These are phyloP conservation scores for Psittacula derbiana DNA, from an alignment of 2,797 vertebrate species.

Conservation along the genomic window DNA sequence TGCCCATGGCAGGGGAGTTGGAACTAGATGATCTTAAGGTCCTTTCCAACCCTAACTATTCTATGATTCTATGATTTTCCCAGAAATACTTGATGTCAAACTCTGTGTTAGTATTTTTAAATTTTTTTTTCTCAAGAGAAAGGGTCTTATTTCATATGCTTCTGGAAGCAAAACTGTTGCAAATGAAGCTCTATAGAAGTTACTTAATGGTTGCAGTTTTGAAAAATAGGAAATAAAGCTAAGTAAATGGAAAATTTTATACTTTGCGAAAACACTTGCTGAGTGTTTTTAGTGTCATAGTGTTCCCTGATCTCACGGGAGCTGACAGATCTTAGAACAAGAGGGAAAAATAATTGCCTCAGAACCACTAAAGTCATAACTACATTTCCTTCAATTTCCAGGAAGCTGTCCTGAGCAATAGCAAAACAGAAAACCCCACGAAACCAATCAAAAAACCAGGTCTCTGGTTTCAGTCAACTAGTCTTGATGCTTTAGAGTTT, in stretches of 20 bases:
- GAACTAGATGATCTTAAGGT: too few species aligned
- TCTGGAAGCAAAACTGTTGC: not conserved
- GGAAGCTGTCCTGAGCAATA: not conserved
- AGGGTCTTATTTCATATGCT: not conserved
- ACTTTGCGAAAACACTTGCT: not conserved
- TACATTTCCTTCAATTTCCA: not conserved
- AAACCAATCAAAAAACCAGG: not conserved
- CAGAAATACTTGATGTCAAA: not conserved
- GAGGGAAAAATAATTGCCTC: not conserved
- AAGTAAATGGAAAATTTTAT: not conserved
- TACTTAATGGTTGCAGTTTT: not conserved
- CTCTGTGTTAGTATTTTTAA: not conserved
- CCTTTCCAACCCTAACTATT: too few species aligned
- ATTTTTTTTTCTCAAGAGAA: not conserved
- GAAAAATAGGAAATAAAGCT: not conserved
- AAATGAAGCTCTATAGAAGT: not conserved
- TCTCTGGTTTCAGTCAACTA: not conserved
- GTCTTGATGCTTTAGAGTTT: not conserved
- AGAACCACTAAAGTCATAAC: not conserved
- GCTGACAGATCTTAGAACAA: not conserved
- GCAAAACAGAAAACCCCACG: not conserved
- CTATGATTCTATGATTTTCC: not conserved
- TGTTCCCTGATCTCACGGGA: not conserved
- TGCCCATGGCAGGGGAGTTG: too few species aligned
- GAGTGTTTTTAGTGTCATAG: not conserved